Conservation (phyloP, 2,888 invertebrate species). For the Luffia ferchaultella region DNA sequence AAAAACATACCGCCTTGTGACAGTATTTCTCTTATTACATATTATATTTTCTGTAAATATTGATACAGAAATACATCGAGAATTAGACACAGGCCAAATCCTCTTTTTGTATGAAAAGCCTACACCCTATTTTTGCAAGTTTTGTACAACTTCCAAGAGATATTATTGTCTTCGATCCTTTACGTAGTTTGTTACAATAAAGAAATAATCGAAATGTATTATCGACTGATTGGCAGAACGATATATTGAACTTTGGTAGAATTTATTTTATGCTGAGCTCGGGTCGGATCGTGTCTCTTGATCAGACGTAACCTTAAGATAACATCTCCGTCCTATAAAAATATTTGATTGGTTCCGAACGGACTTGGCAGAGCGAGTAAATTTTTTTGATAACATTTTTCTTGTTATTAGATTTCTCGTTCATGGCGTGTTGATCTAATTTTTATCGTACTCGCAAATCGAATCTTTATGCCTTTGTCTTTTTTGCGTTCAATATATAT, state of each 20-base stretch:
- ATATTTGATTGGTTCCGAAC: slow-evolving; percentile 39
- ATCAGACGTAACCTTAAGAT: slow-evolving; percentile 26
- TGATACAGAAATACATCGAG: no score
- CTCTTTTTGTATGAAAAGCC: no score
- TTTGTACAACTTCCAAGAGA: no score
- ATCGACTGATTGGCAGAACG: not conserved
- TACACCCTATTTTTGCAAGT: no score
- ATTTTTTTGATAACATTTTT: slow-evolving; percentile 17
- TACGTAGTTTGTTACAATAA: no score
- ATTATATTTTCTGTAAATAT: no score
- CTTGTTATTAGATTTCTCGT: not conserved
- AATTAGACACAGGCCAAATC: no score
- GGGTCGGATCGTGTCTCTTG: not conserved
- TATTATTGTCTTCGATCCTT: no score
- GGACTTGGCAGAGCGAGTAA: slow-evolving; percentile 18
- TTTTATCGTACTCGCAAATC: not conserved
- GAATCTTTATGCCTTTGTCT: not conserved
- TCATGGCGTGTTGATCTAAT: not conserved
- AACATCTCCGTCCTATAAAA: slow-evolving; percentile 40
- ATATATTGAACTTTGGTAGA: not conserved
- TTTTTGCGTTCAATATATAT: no score
- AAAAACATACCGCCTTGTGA: no score
- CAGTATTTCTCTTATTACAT: no score
- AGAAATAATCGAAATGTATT: not conserved
- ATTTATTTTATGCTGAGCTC: not conserved